Evolutionary conservation across 2,113 vertebrate genomes (phyloP).

Genomic region (Cricetomys ansorgei): DNA sequence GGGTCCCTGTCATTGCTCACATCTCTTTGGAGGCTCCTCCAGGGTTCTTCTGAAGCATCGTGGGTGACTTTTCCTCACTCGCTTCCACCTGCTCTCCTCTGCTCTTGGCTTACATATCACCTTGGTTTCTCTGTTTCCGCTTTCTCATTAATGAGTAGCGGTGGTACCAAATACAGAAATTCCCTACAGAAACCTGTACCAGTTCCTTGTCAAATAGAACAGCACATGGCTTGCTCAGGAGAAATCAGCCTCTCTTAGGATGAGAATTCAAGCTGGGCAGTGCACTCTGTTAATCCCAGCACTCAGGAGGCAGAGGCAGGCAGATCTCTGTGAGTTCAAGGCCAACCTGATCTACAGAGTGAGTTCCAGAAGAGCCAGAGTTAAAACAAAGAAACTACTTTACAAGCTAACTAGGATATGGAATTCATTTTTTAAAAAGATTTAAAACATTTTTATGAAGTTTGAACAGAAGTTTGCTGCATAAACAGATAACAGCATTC

Average conservation of each 20-base stretch:
- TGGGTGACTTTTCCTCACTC: background rate
- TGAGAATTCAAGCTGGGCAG: background rate
- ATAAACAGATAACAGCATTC: too few species aligned
- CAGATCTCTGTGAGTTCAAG: too few species aligned
- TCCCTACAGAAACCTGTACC: background rate
- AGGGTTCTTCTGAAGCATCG: background rate
- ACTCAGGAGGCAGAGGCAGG: too few species aligned
- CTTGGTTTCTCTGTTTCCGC: background rate
- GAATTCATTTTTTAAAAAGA: background rate
- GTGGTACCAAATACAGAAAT: background rate
- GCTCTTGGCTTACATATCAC: background rate
- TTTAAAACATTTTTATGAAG: background rate
- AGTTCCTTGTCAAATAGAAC: background rate
- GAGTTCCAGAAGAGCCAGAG: too few species aligned
- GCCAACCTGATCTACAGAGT: too few species aligned
- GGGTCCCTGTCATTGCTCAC: background rate
- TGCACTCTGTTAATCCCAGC: too few species aligned
- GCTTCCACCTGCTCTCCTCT: background rate
- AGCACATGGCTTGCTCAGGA: background rate
- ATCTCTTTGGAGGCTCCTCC: background rate
- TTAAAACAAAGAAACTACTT: background rate
- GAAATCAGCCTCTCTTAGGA: background rate
- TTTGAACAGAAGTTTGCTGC: background rate
- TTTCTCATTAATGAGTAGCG: background rate
- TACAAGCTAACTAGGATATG: background rate